These are phyloP conservation scores for Teinopalpus imperialis DNA, from an alignment of 2,888 invertebrate genomes.

Conservation along the genomic window DNA sequence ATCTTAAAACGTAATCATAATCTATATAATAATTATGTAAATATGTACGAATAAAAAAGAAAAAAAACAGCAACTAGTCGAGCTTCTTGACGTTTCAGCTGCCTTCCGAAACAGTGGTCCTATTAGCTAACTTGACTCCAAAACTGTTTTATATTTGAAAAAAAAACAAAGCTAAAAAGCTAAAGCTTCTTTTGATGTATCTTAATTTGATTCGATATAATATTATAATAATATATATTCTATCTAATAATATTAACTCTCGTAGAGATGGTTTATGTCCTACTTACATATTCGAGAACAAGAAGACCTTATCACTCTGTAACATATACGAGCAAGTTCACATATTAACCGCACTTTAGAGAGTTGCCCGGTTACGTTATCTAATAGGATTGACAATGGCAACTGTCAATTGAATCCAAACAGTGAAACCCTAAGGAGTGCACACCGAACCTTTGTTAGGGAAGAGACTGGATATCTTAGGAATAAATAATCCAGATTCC, in stretches of 20 bases:
- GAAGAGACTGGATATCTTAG: conserved; percentile 6
- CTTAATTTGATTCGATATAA: too few relatives aligned
- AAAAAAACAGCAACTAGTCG: too few relatives aligned
- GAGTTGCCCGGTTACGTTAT: conserved; percentile 12
- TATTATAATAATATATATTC: too few relatives aligned
- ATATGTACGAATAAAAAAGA: too few relatives aligned
- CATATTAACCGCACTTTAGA: conserved; percentile 16
- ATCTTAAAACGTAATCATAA: too few relatives aligned
- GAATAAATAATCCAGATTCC: conserved; percentile 21
- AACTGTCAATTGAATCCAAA: conserved; percentile 24
- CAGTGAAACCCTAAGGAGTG: conserved; percentile 1
- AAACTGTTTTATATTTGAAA: too few relatives aligned
- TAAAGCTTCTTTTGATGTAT: too few relatives aligned
- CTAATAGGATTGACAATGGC: conserved; percentile 15
- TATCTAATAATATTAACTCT: background rate
- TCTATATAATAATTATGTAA: too few relatives aligned
- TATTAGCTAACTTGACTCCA: too few relatives aligned
- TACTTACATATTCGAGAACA: background rate
- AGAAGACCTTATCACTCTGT: background rate
- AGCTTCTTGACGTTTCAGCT: too few relatives aligned
- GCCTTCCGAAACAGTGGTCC: too few relatives aligned
- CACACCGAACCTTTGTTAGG: conserved; percentile 8
- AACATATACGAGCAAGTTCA: background rate
- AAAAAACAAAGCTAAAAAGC: too few relatives aligned
- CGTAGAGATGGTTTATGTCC: background rate